phyloP scores from a whole-genome alignment of 2,113 vertebrate genomes.

The Circaetus cinerascens region DNA sequence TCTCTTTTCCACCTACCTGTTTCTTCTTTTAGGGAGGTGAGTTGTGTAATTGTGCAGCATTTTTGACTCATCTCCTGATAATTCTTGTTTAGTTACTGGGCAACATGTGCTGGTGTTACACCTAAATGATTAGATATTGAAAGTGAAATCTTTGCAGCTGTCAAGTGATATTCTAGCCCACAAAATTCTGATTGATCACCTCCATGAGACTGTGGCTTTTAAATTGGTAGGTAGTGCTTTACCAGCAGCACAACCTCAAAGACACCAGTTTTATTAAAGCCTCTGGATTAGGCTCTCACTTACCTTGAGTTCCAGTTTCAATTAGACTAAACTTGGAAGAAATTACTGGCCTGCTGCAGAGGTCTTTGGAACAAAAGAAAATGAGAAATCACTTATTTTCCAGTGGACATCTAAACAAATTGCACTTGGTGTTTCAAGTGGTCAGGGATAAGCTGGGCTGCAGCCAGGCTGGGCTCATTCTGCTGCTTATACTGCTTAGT shows the following conservation, averaged over 20 bases:
- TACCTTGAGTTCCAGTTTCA: neutral
- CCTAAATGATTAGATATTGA: neutral
- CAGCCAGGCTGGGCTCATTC: neutral
- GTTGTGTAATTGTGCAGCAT: neutral
- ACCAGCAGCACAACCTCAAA: neutral
- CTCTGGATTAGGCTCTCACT: neutral
- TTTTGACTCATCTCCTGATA: neutral
- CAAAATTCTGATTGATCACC: neutral
- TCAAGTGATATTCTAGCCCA: neutral
- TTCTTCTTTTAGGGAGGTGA: neutral
- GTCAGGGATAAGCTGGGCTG: neutral
- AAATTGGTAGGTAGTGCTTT: neutral
- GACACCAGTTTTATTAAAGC: neutral
- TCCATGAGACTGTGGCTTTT: neutral
- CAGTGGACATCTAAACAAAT: slow-evolving; percentile 3
- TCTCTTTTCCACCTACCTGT: neutral
- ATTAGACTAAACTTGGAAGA: slow-evolving; percentile 15
- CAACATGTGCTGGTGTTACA: neutral
- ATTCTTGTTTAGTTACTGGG: neutral
- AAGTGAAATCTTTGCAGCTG: neutral
- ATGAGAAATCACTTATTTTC: neutral
- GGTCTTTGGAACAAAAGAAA: slow-evolving; percentile 1
- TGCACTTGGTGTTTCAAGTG: neutral
- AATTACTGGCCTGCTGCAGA: neutral
- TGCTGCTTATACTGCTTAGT: neutral